phyloP scores from a whole-genome alignment of 2,113 vertebrate species.

The Anoura caudifer region DNA sequence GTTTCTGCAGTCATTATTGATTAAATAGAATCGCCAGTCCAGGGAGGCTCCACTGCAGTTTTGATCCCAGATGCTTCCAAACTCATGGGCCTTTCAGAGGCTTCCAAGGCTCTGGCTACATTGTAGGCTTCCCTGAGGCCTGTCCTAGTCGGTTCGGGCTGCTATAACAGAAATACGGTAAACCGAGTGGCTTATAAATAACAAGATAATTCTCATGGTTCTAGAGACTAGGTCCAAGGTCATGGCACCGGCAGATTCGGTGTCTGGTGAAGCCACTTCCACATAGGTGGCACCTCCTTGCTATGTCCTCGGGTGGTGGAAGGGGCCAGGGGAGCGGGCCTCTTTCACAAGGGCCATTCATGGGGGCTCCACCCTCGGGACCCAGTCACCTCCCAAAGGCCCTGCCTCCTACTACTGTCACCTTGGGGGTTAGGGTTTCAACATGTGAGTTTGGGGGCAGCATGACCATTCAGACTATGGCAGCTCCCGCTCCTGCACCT shows the following conservation, averaged over 20 bases:
- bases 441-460: too few relatives aligned
- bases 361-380: background rate
- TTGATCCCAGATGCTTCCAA: background rate
- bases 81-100: background rate
- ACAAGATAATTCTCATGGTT: background rate
- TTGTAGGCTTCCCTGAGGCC: background rate
- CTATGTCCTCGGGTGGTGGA: background rate
- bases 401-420: background rate
- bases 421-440: background rate
- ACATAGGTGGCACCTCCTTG: background rate
- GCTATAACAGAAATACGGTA: background rate
- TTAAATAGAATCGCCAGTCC: background rate
- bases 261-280: background rate
- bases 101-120: background rate
- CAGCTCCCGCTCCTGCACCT: background rate
- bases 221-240: background rate
- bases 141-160: background rate
- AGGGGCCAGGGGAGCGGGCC: too few relatives aligned
- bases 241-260: background rate
- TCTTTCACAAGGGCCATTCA: background rate
- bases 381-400: background rate
- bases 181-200: background rate
- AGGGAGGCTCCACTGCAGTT: background rate
- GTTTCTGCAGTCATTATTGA: background rate
- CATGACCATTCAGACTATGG: rapidly evolving